Base-by-base conservation (phyloP, 2,888 invertebrate species). In the Drosophila mimica region DNA sequence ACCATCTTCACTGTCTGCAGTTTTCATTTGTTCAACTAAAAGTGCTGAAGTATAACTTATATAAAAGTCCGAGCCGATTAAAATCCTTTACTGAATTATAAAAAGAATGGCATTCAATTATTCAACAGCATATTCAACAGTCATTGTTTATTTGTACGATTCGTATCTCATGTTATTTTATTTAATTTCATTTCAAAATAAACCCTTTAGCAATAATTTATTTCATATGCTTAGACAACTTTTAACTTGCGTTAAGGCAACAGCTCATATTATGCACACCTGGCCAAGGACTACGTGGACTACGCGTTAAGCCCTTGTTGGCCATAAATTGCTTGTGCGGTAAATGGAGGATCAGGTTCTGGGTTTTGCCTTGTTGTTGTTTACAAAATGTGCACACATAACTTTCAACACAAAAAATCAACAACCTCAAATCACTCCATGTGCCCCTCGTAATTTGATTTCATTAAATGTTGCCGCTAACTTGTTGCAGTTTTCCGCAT, bases 401-500 rank as follows among this genome's bases (percentile, higher is more conserved):
- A 70, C 81, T 75, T 71, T 66, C 31, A 69, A 48, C 56, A 64
- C 15, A 9, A 6, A 31, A 30, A 31, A 3, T 9, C 2, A 25
- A 25, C 3, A 13, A 17, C 28, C 13, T 25, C 11, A 25, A 15
- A n/a, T 31, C 28, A 52, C 7, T 46, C 25, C 20, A 54, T 54
- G 30, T 38, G 57, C 38, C 48, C 52, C 62, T 25, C 65, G 66
- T 64, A 68, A 71, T 69, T 74, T 81, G 70, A 78, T 81, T 77
- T 71, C 78, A 80, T 81, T 79, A 81, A 70, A 61, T 58, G 72
- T 38, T 13, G 17, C 40, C 46, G 63, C 75, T 76, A 73, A 89
- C 80, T 82, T 76, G 80, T 79, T 87, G 84, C 89, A 81, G 73
- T 75, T 38, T 88, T 74, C 31, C 89, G 67, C 81, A 74, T 83